Evolutionary conservation across 2,797 vertebrate species (phyloP).

Genomic region (Periparus ater): DNA sequence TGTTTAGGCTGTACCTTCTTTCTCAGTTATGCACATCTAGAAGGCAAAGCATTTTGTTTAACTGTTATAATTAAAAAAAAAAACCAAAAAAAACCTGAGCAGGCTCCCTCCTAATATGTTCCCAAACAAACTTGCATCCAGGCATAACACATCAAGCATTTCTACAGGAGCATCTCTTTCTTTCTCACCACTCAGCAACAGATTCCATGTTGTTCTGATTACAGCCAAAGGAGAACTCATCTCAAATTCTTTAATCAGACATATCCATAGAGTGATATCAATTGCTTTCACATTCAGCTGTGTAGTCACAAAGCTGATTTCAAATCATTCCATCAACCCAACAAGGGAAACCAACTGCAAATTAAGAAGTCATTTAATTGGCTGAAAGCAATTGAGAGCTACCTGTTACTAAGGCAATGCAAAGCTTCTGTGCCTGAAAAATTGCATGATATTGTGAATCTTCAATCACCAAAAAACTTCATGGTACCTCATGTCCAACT

Average conservation of each 20-base stretch:
- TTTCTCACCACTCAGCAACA: background rate
- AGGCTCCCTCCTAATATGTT: background rate
- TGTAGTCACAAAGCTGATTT: background rate
- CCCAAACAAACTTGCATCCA: background rate
- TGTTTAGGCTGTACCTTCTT: background rate
- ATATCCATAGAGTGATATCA: background rate
- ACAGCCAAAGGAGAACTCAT: background rate
- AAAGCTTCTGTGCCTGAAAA: background rate
- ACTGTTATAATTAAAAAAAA: background rate
- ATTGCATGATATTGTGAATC: background rate
- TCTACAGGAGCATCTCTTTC: background rate
- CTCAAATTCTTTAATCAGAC: background rate
- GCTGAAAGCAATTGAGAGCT: background rate
- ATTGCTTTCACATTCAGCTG: background rate
- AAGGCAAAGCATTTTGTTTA: background rate
- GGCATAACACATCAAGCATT: background rate
- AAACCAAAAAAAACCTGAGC: background rate
- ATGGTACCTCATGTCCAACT: background rate
- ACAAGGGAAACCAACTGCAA: background rate
- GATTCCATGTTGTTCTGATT: background rate
- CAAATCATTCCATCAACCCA: background rate
- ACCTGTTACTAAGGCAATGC: constrained; percentile 3
- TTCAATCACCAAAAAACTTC: background rate
- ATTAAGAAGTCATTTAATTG: background rate
- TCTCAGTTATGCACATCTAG: background rate